phyloP scores from a whole-genome alignment of 1,140 invertebrate species.

The Cotesia chilonis region DNA sequence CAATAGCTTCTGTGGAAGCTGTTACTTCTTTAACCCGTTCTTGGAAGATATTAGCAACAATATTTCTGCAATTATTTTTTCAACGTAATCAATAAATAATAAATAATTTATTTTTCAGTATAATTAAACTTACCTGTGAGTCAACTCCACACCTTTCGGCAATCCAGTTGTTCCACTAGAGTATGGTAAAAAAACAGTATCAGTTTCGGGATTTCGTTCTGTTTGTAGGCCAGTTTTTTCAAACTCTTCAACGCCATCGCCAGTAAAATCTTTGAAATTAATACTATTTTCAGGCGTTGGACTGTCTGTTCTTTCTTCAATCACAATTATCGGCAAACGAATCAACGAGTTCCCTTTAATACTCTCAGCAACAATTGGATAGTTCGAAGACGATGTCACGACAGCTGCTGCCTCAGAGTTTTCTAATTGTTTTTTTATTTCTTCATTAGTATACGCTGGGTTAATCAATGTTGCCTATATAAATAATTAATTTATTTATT shows the following conservation, averaged over 20 bases:
- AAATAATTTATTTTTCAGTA: neutral
- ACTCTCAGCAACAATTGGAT: conserved; percentile 56
- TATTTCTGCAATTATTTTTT: conserved; percentile 55
- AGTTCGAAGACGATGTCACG: conserved; percentile 69
- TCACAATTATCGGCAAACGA: conserved; percentile 67
- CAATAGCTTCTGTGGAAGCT: conserved; percentile 48
- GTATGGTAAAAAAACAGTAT: conserved; percentile 70
- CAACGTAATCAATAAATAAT: neutral
- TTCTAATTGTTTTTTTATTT: conserved; percentile 74
- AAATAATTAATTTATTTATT: neutral
- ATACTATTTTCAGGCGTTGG: conserved; percentile 65
- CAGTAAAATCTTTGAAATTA: conserved; percentile 59
- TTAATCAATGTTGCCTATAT: conserved; percentile 42
- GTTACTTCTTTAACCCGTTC: conserved; percentile 13
- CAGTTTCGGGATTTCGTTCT: conserved; percentile 54
- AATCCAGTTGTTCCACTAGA: conserved; percentile 91
- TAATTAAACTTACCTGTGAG: conserved; percentile 65
- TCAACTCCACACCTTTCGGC: conserved; percentile 87
- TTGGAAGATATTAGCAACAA: conserved; percentile 66
- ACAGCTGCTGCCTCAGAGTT: conserved; percentile 72
- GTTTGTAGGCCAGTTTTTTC: conserved; percentile 56
- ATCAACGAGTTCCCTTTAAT: conserved; percentile 60
- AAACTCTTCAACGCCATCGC: conserved; percentile 43
- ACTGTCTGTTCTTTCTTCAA: conserved; percentile 59
- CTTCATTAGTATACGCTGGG: conserved; percentile 64